phyloP scores from a whole-genome alignment of 2,797 vertebrate genomes.

The Alcedo quadribrachys region DNA sequence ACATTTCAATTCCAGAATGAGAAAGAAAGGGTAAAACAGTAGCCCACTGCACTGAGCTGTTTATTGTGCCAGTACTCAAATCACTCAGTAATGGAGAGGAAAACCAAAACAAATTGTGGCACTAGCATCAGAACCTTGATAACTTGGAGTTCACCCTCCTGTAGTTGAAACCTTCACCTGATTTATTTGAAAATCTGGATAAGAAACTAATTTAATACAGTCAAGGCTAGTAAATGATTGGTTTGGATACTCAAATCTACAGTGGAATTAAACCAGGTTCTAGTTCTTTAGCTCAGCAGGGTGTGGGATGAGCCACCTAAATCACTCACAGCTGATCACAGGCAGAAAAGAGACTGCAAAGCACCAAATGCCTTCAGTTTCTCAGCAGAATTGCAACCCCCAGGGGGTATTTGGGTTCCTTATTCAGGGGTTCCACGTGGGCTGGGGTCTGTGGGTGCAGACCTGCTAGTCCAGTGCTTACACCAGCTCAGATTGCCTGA shows the following conservation, averaged over 20 bases:
- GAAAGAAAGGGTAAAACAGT: neutral
- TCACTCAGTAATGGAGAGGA: neutral
- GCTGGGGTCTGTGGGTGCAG: neutral
- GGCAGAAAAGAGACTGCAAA: neutral
- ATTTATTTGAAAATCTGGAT: neutral
- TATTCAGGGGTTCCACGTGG: neutral
- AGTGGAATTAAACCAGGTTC: neutral
- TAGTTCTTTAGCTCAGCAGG: neutral
- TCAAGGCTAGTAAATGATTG: neutral
- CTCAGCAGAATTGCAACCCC: neutral
- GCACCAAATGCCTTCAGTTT: neutral
- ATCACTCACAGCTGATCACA: neutral
- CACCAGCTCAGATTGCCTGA: neutral
- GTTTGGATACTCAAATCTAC: neutral
- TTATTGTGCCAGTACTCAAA: neutral
- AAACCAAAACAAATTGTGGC: neutral
- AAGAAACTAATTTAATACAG: neutral
- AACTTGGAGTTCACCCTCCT: neutral
- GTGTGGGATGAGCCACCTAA: neutral
- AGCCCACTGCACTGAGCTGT: neutral
- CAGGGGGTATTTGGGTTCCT: accelerated
- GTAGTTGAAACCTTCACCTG: neutral
- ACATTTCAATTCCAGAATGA: slow-evolving; percentile 29
- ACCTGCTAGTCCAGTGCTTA: neutral
- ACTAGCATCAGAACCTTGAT: neutral